phyloP scores from a whole-genome alignment of 2,113 vertebrate genomes.

The Platichthys stellatus region DNA sequence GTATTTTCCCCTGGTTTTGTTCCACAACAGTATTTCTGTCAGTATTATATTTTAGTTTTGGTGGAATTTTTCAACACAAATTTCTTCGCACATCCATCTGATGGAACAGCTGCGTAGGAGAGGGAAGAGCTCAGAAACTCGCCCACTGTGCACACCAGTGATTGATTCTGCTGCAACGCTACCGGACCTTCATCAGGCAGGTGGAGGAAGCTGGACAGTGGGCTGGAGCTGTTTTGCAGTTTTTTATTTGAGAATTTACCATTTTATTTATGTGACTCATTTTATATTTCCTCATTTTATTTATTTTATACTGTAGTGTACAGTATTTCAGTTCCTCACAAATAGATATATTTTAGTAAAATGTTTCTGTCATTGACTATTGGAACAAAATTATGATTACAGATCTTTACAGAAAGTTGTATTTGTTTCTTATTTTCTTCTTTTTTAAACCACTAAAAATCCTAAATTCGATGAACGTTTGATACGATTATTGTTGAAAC shows the following conservation, averaged over 20 bases:
- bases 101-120: too few species aligned
- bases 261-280: slow-evolving; percentile 98
- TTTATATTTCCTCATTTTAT: slow-evolving; percentile 99
- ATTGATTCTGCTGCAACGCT: too few species aligned
- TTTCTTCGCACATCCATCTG: slow-evolving; percentile 31
- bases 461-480: slow-evolving; percentile 98
- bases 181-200: too few species aligned
- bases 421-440: slow-evolving; percentile 66
- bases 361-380: slow-evolving; percentile 96
- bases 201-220: too few species aligned
- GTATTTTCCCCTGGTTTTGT: slow-evolving; percentile 80
- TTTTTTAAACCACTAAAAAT: slow-evolving; percentile 92
- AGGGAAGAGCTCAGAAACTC: too few species aligned
- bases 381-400: slow-evolving; percentile 95
- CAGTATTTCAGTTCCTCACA: slow-evolving; percentile 99
- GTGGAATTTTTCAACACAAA: slow-evolving; percentile 83
- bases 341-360: slow-evolving; percentile 99
- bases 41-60: slow-evolving; percentile 89
- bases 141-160: too few species aligned
- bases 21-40: slow-evolving; percentile 84
- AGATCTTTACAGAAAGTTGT: slow-evolving; percentile 30
- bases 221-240: slow-evolving; percentile 79
- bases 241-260: slow-evolving; percentile 93
- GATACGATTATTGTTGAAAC: slow-evolving; percentile 96
- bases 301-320: slow-evolving; percentile 99